Percentiles rank a stretch among this genome's conserved stretches.
These are phyloP conservation scores for Julus scandinavius DNA, from an alignment of 2,888 invertebrate species.

Conservation along the genomic window DNA sequence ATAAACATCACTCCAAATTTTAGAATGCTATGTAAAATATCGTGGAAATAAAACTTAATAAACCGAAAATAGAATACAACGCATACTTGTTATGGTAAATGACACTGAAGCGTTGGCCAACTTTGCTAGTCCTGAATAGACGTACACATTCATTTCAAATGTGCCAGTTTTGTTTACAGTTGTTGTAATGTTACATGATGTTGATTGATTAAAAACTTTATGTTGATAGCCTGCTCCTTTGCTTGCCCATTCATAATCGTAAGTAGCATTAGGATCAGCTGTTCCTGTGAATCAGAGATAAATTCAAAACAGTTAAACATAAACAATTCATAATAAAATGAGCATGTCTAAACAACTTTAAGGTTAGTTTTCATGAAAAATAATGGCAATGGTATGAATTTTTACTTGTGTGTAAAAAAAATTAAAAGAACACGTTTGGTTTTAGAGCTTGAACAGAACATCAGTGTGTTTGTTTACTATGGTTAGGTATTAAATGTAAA, in stretches of 20 bases:
- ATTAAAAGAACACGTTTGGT: too few relatives aligned
- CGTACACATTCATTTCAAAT: constrained; percentile 49
- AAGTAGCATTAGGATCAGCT: constrained; percentile 46
- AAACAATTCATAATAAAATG: too few relatives aligned
- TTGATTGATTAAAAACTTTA: constrained; percentile 19
- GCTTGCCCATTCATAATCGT: constrained; percentile 44
- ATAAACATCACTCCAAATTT: not conserved
- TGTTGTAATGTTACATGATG: constrained; percentile 22
- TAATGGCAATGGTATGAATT: too few relatives aligned
- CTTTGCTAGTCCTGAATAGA: not conserved
- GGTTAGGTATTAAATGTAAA: not conserved
- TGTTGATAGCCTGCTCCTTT: not conserved
- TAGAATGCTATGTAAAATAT: not conserved
- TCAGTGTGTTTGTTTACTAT: not conserved
- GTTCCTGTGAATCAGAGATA: not conserved
- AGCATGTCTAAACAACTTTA: too few relatives aligned
- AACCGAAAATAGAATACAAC: not conserved
- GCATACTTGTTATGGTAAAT: constrained; percentile 9
- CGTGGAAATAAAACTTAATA: not conserved
- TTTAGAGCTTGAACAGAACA: too few relatives aligned
- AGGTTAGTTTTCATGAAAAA: too few relatives aligned
- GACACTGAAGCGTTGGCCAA: constrained; percentile 24
- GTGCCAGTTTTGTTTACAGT: not conserved
- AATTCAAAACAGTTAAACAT: not conserved
- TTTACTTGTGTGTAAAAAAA: too few relatives aligned